These are phyloP conservation scores for Ailurus styani DNA, from an alignment of 2,113 vertebrate genomes.

Conservation along the genomic window DNA sequence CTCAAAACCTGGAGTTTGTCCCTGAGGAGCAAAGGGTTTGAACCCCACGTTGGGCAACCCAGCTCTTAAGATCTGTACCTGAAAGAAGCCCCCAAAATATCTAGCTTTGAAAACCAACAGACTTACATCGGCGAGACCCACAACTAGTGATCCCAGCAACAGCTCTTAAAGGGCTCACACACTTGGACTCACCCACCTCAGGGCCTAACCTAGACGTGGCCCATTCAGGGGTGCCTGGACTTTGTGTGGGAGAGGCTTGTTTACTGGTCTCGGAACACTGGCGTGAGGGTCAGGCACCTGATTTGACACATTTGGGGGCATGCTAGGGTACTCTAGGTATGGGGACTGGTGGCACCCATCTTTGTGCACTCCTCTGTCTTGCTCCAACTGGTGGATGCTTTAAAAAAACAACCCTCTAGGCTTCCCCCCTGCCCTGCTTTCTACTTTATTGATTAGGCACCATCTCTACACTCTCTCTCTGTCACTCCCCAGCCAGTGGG, in stretches of 20 bases:
- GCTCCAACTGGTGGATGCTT: neutral
- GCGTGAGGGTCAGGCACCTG: neutral
- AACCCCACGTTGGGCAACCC: neutral
- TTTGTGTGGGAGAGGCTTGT: neutral
- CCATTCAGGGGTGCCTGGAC: too few species aligned
- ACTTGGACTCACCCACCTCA: neutral
- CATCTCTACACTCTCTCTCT: neutral
- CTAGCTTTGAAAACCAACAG: neutral
- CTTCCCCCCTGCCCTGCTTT: neutral
- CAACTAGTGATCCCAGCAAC: neutral
- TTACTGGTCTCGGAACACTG: neutral
- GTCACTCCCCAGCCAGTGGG: neutral
- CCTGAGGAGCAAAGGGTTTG: neutral
- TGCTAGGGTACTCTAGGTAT: neutral
- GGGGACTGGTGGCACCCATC: too few species aligned
- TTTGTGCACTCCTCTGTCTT: neutral
- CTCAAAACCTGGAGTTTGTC: neutral
- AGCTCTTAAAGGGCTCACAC: neutral
- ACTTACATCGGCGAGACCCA: neutral
- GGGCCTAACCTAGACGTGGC: neutral
- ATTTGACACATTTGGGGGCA: neutral
- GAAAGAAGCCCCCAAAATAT: neutral
- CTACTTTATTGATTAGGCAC: neutral
- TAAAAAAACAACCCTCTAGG: neutral
- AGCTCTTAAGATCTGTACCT: neutral